Percentiles rank a stretch among this genome's conserved stretches.
Conservation (phyloP, 1,140 invertebrate genomes). For the Augochlora pura region DNA sequence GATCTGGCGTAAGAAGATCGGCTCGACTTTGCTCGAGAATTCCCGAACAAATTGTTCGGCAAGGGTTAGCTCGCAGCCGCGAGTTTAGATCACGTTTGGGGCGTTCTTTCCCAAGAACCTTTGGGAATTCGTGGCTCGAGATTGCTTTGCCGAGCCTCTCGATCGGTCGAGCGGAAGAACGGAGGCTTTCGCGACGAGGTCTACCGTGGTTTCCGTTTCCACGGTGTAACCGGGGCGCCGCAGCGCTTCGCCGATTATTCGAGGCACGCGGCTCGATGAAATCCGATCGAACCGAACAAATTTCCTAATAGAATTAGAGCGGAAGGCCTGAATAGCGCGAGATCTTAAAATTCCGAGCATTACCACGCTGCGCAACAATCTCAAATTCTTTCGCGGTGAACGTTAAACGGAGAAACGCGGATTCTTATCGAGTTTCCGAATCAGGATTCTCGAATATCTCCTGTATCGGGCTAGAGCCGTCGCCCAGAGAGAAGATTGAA, state of each 20-base stretch:
- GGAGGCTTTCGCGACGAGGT: not conserved
- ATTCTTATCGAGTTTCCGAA: too few relatives aligned
- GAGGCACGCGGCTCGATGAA: slow-evolving; percentile 54
- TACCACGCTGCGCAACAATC: slow-evolving; percentile 54
- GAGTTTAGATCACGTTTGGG: slow-evolving; percentile 61
- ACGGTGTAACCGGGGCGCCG: not conserved
- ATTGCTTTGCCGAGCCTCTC: not conserved
- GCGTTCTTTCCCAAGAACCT: slow-evolving; percentile 52
- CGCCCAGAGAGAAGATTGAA: not conserved
- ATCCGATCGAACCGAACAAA: slow-evolving; percentile 40
- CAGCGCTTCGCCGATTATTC: slow-evolving; percentile 48
- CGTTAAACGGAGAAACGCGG: slow-evolving; percentile 28
- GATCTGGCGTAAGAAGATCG: slow-evolving; percentile 39
- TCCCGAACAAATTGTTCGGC: slow-evolving; percentile 72
- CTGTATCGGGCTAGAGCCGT: too few relatives aligned
- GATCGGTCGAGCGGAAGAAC: slow-evolving; percentile 12
- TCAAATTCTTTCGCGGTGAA: slow-evolving; percentile 53
- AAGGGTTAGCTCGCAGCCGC: slow-evolving; percentile 67
- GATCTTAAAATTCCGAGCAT: slow-evolving; percentile 59
- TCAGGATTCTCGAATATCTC: too few relatives aligned
- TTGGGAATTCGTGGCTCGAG: slow-evolving; percentile 39
- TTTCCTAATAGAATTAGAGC: slow-evolving; percentile 48
- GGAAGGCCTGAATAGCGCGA: slow-evolving; percentile 28
- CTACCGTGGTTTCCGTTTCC: slow-evolving; percentile 9
- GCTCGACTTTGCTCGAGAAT: slow-evolving; percentile 60